These are phyloP conservation scores for Uromys caudimaculatus DNA, from an alignment of 2,797 vertebrate species.

Conservation along the genomic window DNA sequence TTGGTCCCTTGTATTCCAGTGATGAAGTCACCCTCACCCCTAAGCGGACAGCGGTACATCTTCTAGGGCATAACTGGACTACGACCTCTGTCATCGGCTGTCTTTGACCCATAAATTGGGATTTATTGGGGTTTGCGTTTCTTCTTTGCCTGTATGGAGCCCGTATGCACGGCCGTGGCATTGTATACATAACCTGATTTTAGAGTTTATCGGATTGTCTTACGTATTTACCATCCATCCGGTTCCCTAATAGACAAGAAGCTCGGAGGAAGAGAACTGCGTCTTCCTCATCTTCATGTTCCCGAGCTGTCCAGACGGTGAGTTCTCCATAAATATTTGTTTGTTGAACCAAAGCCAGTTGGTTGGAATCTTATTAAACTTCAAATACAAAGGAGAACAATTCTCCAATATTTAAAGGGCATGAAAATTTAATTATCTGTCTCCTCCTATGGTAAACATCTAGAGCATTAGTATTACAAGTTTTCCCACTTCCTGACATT, in stretches of 20 bases:
- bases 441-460: constrained; percentile 44
- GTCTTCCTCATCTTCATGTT: neutral
- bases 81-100: neutral
- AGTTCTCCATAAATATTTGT: constrained; percentile 66
- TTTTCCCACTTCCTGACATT: constrained; percentile 42
- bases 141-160: neutral
- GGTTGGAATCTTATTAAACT: constrained; percentile 66
- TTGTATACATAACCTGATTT: neutral
- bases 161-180: neutral
- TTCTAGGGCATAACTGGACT: neutral
- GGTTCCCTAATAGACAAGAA: neutral
- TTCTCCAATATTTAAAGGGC: constrained; percentile 64
- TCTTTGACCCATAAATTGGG: neutral
- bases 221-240: neutral
- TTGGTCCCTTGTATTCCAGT: neutral
- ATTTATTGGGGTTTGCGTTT: neutral
- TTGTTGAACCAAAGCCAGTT: constrained; percentile 67
- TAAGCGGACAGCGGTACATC: neutral
- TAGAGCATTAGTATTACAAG: constrained; percentile 43
- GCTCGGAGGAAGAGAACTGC: neutral
- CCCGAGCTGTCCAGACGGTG: neutral
- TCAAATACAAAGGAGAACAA: constrained; percentile 62
- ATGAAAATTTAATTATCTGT: constrained; percentile 67
- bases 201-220: neutral
- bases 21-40: neutral